A percentile compares a stretch with the other conserved stretches of the same genome.
These are phyloP conservation scores for Misgurnus mizolepis DNA, from an alignment of 2,113 vertebrate genomes.

Conservation along the genomic window DNA sequence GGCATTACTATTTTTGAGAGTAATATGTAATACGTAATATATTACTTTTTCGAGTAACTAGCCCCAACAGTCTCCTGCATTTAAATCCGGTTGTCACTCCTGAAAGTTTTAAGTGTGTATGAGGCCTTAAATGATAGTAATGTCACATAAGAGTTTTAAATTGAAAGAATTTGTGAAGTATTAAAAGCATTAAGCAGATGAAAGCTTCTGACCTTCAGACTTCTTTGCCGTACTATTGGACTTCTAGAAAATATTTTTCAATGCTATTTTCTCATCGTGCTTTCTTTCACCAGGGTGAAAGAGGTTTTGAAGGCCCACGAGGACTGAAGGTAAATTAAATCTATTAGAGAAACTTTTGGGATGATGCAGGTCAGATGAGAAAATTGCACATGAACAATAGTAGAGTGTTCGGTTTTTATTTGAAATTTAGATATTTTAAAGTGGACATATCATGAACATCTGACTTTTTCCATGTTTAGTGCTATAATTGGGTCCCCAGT, in stretches of 20 bases:
- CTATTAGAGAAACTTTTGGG: not conserved
- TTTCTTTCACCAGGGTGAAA: conserved; percentile 75
- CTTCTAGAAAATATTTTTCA: conserved; percentile 3
- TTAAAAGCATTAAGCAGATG: not conserved
- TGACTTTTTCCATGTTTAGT: too few species aligned
- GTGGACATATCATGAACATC: too few species aligned
- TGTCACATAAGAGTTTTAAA: conserved; percentile 5
- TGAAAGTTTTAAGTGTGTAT: too few species aligned
- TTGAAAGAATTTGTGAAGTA: not conserved
- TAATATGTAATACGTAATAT: too few species aligned
- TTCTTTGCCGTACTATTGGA: not conserved
- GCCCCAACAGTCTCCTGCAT: too few species aligned
- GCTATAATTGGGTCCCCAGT: too few species aligned
- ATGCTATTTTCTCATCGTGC: conserved; percentile 43
- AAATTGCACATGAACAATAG: too few species aligned
- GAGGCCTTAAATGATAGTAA: not conserved
- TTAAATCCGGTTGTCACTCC: too few species aligned
- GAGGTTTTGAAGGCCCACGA: conserved; percentile 76
- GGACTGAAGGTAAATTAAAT: conserved; percentile 82
- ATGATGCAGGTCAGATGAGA: not conserved
- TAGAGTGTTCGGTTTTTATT: too few species aligned
- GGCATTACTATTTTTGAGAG: too few species aligned
- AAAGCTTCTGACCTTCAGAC: conserved; percentile 10
- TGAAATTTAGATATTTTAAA: too few species aligned
- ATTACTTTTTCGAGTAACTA: too few species aligned